These are phyloP conservation scores for Eurystomus glaucurus DNA, from an alignment of 2,797 vertebrate species.

Conservation along the genomic window DNA sequence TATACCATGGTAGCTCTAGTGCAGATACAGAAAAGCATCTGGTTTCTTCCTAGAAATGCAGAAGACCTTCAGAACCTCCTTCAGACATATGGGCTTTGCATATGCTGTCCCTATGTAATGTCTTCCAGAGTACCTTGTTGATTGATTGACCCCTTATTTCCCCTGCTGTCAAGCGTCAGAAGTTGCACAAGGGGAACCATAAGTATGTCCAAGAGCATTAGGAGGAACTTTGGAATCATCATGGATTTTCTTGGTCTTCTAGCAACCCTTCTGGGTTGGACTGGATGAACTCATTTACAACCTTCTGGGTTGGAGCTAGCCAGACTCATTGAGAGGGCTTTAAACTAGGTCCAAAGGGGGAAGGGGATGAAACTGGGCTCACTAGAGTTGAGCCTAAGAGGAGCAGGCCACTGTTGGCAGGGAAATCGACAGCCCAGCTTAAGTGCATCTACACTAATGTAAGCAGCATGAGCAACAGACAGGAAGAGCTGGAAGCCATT, in stretches of 20 bases:
- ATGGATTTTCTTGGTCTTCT: neutral
- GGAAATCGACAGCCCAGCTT: too few relatives aligned
- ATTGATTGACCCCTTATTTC: neutral
- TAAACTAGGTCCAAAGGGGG: too few relatives aligned
- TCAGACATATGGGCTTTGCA: neutral
- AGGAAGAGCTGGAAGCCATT: too few relatives aligned
- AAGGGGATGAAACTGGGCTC: too few relatives aligned
- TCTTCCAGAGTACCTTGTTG: neutral
- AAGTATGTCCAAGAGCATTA: neutral
- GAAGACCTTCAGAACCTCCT: neutral
- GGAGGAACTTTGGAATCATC: neutral
- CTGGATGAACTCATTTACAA: too few relatives aligned
- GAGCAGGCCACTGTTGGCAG: too few relatives aligned
- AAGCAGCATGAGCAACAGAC: too few relatives aligned
- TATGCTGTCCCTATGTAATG: neutral
- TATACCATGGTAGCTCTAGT: neutral
- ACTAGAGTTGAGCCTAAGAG: too few relatives aligned
- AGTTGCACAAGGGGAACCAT: neutral
- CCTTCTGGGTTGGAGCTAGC: too few relatives aligned
- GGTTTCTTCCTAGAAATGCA: neutral
- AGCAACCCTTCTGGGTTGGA: neutral
- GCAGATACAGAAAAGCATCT: slow-evolving; percentile 26
- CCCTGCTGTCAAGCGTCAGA: neutral
- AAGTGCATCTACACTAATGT: too few relatives aligned
- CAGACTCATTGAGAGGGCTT: too few relatives aligned